Base-by-base conservation (phyloP, 2,113 vertebrate genomes). In the Patagioenas fasciata region DNA sequence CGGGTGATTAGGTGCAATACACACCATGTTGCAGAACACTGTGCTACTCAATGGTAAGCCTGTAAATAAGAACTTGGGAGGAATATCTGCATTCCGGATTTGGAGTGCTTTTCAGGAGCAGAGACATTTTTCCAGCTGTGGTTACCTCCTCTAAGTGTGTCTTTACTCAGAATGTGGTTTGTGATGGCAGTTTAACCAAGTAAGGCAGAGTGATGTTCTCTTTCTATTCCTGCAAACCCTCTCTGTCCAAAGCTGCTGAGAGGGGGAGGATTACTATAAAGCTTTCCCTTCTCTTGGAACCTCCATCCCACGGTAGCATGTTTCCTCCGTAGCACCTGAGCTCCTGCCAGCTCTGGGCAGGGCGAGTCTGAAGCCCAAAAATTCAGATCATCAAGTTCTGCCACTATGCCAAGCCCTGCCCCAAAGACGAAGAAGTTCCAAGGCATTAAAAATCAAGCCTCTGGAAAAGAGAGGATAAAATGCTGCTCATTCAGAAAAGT, bases 361-460 rank as follows among this genome's bases (percentile, higher is more conserved):
- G 44, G 13, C 47, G 80, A 69, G 48, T 29, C 71, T 70, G 40
- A 72, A 91, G 58, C 64, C 60, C 70, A 69, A 88, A 91, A 78
- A 70, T 77, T 88, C 40, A 83, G 24, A 44, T 83, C 42, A 14
- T 57, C 73, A 80, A 84, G 15, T 73, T 82, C 60, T 85, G 75
- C 67, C 28, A 21, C 61, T 13, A 2, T 71, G 90, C 88, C 92
- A 96, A 97, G 83, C 57, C 61, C 85, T 91, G 80, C 65, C 77
- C 90, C 69, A 72, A 74, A 86, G 72, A 72, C 50, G 61, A 32
- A 86, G 57, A 79, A 56, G 57, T 86, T 93, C 47, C 72, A 62
- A 71, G 72, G 34, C 42, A 44, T 47, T 83, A 61, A 67, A 88
- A 85, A 42, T 53, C 2, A 85, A 65, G 38, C 69, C 61, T 86